Conservation (phyloP, 2,113 vertebrate species). For the Toxotes chatareus region DNA sequence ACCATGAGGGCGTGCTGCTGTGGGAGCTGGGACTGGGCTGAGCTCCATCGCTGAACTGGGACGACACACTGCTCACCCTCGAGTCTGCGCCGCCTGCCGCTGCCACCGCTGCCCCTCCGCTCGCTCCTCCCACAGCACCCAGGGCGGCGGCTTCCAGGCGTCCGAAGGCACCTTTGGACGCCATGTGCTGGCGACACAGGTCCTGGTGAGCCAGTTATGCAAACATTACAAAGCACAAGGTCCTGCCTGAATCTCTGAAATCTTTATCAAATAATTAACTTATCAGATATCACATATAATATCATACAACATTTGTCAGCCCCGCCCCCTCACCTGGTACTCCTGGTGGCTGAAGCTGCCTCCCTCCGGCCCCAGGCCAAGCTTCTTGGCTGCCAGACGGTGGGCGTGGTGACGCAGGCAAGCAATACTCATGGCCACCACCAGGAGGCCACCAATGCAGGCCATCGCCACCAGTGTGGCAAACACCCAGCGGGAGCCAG, state of each 20-base stretch:
- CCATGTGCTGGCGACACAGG: slow-evolving; percentile 98
- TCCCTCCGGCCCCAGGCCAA: slow-evolving; percentile 92
- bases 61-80: slow-evolving; percentile 95
- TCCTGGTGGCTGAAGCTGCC: slow-evolving; percentile 91
- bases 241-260: no score
- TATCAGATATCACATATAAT: no score
- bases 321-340: slow-evolving; percentile 89
- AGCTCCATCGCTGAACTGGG: slow-evolving; percentile 95
- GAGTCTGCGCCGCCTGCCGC: slow-evolving; percentile 85
- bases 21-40: slow-evolving; percentile 97
- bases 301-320: no score
- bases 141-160: slow-evolving; percentile 84
- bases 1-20: slow-evolving; percentile 98
- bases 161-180: slow-evolving; percentile 91
- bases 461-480: slow-evolving; percentile 90
- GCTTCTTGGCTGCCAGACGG: slow-evolving; percentile 90
- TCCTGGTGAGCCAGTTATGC: slow-evolving; percentile 85
- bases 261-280: no score
- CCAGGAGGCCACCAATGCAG: slow-evolving; percentile 88
- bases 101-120: slow-evolving; percentile 44
- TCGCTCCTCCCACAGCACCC: slow-evolving; percentile 71
- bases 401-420: slow-evolving; percentile 91
- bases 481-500: slow-evolving; percentile 87
- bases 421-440: slow-evolving; percentile 87
- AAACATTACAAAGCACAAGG: background rate